Conservation (phyloP, 2,888 invertebrate species). For the Congeria kusceri region DNA sequence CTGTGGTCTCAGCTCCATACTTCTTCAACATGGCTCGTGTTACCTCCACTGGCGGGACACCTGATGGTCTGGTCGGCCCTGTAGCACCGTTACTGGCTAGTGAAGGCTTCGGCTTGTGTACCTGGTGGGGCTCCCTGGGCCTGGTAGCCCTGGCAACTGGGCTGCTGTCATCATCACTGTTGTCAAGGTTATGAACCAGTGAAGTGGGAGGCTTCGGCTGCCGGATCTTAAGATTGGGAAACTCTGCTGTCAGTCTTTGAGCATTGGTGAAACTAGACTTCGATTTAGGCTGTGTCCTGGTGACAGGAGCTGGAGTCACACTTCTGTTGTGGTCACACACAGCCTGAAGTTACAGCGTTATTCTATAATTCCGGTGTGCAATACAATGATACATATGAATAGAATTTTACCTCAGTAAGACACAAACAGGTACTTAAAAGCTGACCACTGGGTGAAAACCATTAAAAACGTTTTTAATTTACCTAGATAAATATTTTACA, state of each 20-base stretch:
- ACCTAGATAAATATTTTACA: no score
- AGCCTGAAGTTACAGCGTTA: constrained; percentile 59
- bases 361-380: neutral
- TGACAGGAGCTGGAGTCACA: constrained; percentile 69
- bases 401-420: no score
- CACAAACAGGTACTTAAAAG: neutral
- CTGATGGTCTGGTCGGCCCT: neutral
- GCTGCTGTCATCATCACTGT: constrained; percentile 36
- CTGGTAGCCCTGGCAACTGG: constrained; percentile 19
- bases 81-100: constrained; percentile 28
- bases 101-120: constrained; percentile 49
- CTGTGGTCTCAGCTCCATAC: constrained; percentile 50
- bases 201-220: constrained; percentile 51
- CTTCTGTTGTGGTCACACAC: constrained; percentile 70
- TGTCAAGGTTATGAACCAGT: neutral
- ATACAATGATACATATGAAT: neutral
- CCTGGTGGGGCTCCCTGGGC: constrained; percentile 38
- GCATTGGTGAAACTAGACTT: constrained; percentile 23
- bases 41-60: constrained; percentile 9
- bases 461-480: no score
- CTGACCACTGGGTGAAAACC: no score
- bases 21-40: constrained; percentile 38
- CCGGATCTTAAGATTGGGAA: constrained; percentile 51
- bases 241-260: constrained; percentile 54
- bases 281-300: constrained; percentile 32